Evolutionary conservation across 2,888 invertebrate species (phyloP), one percentile per base, ranked within the genome.

Genomic region (Cryptophagus acutangulus): DNA sequence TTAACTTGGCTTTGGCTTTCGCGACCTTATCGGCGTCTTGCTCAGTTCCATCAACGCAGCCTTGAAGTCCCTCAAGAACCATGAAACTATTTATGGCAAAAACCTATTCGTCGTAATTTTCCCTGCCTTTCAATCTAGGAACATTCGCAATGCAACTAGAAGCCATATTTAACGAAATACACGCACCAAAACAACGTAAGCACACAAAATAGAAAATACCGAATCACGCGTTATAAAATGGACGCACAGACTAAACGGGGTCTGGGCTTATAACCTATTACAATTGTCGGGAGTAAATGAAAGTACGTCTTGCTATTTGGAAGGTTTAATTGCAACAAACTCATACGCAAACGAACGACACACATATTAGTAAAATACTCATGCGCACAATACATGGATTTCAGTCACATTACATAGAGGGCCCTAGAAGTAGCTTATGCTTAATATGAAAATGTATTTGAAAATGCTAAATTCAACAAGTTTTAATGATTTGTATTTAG

Each of bases 1-100:
- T 45, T 2, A 57, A 29, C 31, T 59, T 61, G 0, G 55, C 59
- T 40, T 51, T 56, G 2, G 56, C 50, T 41, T 59, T 58, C 0
- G 43, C 43, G n/a, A n/a, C n/a, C n/a, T n/a, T n/a, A 28, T 49
- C 50, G 14, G 38, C 17, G 2, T 17, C 9, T 3, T 3, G 10
- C 3, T 6, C 26, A 16, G 14, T 38, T 12, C 5, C 33, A 3
- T 20, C 17, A 14, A 17, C 24, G 25, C 15, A 39, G 2, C 24
- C 9, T 2, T 9, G n/a, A 6, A 40, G 17, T 1, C 28, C 40
- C 2, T 40, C 51, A 2, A 49, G 33, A 2, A 47, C 31, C 8
- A 49, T 20, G 16, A 43, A 38, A 31, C 45, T 51, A 25, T 45
- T 41, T 1, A 41, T 41, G 2, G 51, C 47, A 36, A 51, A 49